Evolutionary conservation across 2,797 vertebrate species (phyloP).

Genomic region (Caiman crocodilus): DNA sequence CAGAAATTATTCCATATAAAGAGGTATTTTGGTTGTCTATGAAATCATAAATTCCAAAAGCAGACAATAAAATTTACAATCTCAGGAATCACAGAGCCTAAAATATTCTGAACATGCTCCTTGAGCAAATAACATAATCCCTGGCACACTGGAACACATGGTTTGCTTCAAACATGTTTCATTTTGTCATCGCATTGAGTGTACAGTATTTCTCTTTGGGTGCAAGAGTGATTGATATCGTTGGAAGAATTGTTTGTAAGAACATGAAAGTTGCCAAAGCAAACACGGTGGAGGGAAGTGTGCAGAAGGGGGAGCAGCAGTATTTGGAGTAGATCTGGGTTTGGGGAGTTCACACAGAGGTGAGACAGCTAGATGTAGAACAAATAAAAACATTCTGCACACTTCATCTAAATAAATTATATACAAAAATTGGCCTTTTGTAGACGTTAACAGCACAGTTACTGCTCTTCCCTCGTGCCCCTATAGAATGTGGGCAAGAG

Average conservation of each 20-base stretch:
- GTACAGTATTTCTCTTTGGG: constrained; percentile 85
- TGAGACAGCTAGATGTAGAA: constrained; percentile 92
- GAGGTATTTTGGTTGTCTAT: constrained; percentile 64
- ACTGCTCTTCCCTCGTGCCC: constrained; percentile 76
- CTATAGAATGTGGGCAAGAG: constrained; percentile 77
- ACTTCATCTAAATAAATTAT: constrained; percentile 92
- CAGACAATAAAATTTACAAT: constrained; percentile 80
- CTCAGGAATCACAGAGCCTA: constrained; percentile 83
- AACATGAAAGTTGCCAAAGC: constrained; percentile 92
- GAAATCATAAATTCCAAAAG: constrained; percentile 78
- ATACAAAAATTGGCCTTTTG: constrained; percentile 82
- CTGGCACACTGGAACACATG: constrained; percentile 89
- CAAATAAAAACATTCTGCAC: constrained; percentile 93
- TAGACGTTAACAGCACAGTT: constrained; percentile 77
- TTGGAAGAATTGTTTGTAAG: constrained; percentile 92
- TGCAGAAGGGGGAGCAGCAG: constrained; percentile 85
- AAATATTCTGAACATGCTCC: constrained; percentile 82
- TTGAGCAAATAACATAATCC: constrained; percentile 82
- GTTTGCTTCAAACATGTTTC: constrained; percentile 92
- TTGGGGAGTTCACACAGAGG: constrained; percentile 91
- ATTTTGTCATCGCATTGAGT: constrained; percentile 93
- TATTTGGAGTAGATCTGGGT: constrained; percentile 88
- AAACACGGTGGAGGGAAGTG: constrained; percentile 90
- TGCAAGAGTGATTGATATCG: constrained; percentile 96
- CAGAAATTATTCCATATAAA: constrained; percentile 46